Conservation (phyloP, 2,888 invertebrate species). For the Pammene aurita region DNA sequence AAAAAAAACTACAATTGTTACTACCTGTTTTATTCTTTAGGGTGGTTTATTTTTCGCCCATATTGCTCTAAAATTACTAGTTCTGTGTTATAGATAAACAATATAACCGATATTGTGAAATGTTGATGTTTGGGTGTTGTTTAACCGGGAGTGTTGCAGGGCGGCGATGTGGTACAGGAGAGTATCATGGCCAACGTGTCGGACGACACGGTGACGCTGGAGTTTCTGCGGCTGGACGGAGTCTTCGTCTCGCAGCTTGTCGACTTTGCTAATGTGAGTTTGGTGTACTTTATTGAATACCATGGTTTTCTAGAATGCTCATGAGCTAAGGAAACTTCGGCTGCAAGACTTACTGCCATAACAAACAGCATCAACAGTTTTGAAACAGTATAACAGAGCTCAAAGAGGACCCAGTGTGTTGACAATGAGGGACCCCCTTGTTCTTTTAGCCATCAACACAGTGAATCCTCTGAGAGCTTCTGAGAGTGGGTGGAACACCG, state of each 20-base stretch:
- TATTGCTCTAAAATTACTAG: background rate
- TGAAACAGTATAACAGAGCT: no score
- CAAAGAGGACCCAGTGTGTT: no score
- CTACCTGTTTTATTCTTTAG: background rate
- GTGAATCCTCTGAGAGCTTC: no score
- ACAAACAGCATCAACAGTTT: no score
- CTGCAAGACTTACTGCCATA: no score
- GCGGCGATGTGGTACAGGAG: conserved; percentile 96
- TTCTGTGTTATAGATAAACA: background rate
- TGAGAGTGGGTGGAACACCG: no score
- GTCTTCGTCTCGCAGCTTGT: conserved; percentile 95
- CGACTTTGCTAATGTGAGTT: conserved; percentile 95
- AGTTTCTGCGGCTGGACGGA: conserved; percentile 95
- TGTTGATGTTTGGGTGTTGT: background rate
- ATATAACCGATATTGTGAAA: background rate
- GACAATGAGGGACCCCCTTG: no score
- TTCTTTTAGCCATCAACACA: no score
- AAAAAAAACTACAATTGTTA: background rate
- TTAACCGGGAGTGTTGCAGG: conserved; percentile 79
- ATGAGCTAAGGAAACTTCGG: no score
- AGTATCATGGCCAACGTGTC: conserved; percentile 95
- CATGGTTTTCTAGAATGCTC: no score
- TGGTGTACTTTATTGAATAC: background rate
- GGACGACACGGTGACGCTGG: conserved; percentile 94
- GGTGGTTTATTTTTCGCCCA: background rate